Evolutionary conservation across 2,888 invertebrate genomes (phyloP).

Genomic region (Athalia rosae): DNA sequence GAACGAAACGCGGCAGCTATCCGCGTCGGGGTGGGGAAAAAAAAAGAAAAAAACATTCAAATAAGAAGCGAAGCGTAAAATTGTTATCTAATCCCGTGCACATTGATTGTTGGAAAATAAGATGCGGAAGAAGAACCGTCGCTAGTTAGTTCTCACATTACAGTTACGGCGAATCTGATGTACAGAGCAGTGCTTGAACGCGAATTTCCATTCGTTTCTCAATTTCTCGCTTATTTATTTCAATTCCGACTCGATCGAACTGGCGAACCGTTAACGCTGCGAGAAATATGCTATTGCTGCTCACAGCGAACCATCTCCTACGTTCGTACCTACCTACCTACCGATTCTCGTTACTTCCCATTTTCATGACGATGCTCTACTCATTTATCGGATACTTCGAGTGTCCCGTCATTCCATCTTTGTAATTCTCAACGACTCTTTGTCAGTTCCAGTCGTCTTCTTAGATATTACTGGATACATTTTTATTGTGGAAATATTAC

Average conservation of each 20-base stretch:
- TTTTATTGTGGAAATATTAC: neutral
- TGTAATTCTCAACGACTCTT: conserved; percentile 5
- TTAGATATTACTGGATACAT: neutral
- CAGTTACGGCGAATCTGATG: neutral
- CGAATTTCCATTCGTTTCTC: conserved; percentile 40
- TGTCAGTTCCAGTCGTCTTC: neutral
- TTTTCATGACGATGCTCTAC: neutral
- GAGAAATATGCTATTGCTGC: conserved; percentile 20
- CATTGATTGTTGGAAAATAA: no score
- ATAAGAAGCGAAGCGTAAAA: no score
- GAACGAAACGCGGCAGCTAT: conserved; percentile 24
- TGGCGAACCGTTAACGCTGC: conserved; percentile 35
- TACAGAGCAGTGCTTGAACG: conserved; percentile 3
- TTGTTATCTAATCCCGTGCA: no score
- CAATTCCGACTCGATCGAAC: conserved; percentile 36
- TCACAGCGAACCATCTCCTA: neutral
- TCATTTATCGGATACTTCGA: conserved; percentile 34
- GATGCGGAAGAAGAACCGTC: neutral
- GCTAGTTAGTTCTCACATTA: neutral
- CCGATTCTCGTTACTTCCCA: neutral
- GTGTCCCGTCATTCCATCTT: neutral
- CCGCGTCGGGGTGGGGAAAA: no score
- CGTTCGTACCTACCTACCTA: neutral
- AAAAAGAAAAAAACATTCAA: conserved; percentile 19
- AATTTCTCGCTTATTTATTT: conserved; percentile 37